Percentiles rank a stretch among this genome's conserved stretches.
These are phyloP conservation scores for Rhopalosiphum maidis DNA, from an alignment of 1,140 invertebrate genomes.

Conservation along the genomic window DNA sequence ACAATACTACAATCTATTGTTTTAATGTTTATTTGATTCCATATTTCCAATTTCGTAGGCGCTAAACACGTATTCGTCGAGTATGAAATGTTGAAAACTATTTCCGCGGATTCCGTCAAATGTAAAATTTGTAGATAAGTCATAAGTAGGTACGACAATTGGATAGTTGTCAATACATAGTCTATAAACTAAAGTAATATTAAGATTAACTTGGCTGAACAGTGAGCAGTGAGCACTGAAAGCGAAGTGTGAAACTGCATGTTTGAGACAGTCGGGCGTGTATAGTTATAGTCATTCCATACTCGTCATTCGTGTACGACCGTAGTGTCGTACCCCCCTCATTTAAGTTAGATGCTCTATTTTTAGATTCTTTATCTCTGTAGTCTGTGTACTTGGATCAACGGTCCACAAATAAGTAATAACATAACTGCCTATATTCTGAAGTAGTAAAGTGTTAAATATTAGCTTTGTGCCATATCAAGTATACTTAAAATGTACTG, in stretches of 20 bases:
- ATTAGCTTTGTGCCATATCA: neutral
- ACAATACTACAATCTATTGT: neutral
- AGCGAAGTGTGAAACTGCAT: neutral
- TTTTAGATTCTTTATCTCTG: constrained; percentile 48
- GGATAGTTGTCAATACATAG: too few species aligned
- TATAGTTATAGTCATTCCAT: neutral
- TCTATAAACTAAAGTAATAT: neutral
- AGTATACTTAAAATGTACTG: neutral
- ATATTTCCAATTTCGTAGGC: neutral
- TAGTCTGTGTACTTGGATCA: neutral
- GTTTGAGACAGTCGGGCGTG: neutral
- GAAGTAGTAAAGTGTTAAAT: neutral
- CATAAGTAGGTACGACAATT: neutral
- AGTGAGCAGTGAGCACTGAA: neutral
- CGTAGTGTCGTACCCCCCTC: constrained; percentile 9
- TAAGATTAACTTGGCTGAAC: neutral
- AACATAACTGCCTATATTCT: neutral
- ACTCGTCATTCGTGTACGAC: neutral
- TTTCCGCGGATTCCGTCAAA: neutral
- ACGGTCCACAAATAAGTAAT: neutral
- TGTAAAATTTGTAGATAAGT: neutral
- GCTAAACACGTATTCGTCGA: neutral
- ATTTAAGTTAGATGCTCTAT: constrained; percentile 14
- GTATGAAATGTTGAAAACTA: neutral
- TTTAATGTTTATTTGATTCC: constrained; percentile 8